Percentiles rank a stretch among this genome's conserved stretches.
Conservation (phyloP, 2,888 invertebrate genomes). For the Atrina japonica region DNA sequence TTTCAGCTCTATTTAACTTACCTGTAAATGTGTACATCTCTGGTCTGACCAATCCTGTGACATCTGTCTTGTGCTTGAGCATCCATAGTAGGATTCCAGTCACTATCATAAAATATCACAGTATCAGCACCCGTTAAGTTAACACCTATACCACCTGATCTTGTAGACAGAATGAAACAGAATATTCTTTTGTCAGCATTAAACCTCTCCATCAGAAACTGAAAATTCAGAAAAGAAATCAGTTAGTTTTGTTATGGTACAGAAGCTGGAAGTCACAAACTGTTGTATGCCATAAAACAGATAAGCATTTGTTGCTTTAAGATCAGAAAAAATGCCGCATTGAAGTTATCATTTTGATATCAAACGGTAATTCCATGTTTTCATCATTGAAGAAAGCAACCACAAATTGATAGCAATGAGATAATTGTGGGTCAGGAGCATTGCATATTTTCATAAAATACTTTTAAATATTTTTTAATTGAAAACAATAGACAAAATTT, state of each 20-base stretch:
- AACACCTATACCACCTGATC: conserved; percentile 98
- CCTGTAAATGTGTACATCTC: conserved; percentile 98
- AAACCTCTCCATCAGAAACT: conserved; percentile 97
- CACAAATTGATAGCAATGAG: too few species aligned
- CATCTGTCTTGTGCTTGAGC: conserved; percentile 90
- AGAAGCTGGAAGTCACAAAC: too few species aligned
- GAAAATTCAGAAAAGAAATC: conserved; percentile 46
- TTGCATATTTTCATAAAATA: too few species aligned
- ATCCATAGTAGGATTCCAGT: conserved; percentile 99
- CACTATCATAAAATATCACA: conserved; percentile 99
- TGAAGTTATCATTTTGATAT: neutral
- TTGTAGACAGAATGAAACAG: conserved; percentile 97
- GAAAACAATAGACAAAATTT: too few species aligned
- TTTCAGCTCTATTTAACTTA: too few species aligned
- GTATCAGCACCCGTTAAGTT: conserved; percentile 99
- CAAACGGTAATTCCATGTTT: conserved; percentile 15
- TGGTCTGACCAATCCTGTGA: conserved; percentile 99
- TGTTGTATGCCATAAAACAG: too few species aligned
- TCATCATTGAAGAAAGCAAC: too few species aligned
- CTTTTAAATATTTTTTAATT: too few species aligned
- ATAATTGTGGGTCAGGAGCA: too few species aligned
- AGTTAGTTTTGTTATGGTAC: neutral
- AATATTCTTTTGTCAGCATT: conserved; percentile 97
- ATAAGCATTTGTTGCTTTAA: too few species aligned
- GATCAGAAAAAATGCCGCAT: too few species aligned